Evolutionary conservation across 2,113 vertebrate species (phyloP).

Genomic region (Pholis gunnellus): DNA sequence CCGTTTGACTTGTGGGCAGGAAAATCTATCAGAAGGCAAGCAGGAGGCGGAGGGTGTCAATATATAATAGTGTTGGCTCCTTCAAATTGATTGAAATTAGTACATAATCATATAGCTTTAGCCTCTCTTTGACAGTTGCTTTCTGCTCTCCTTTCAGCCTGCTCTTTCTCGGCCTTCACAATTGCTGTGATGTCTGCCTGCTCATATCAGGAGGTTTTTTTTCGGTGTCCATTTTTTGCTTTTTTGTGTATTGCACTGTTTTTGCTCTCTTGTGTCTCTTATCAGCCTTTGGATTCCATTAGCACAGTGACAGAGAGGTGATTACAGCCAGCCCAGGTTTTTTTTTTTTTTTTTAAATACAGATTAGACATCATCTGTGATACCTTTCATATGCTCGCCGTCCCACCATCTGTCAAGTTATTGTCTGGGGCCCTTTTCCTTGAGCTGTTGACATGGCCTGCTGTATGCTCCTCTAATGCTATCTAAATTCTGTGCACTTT

Average conservation of each 20-base stretch:
- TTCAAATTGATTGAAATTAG: conserved; percentile 74
- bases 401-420: conserved; percentile 42
- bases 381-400: conserved; percentile 68
- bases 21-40: conserved; percentile 44
- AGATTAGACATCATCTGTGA: conserved; percentile 71
- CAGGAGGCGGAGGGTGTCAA: conserved; percentile 73
- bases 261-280: conserved; percentile 45
- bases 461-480: conserved; percentile 42
- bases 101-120: conserved; percentile 47
- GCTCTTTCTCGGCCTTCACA: conserved; percentile 25
- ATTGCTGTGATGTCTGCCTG: conserved; percentile 37
- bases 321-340: conserved; percentile 67
- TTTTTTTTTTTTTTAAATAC: conserved; percentile 45
- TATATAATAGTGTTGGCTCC: conserved; percentile 76
- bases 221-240: not conserved
- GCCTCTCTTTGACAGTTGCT: conserved; percentile 54
- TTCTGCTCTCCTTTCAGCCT: conserved; percentile 39
- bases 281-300: conserved; percentile 71
- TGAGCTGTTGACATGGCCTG: conserved; percentile 54
- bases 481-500: conserved; percentile 70
- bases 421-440: conserved; percentile 58
- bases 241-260: conserved; percentile 1
- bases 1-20: conserved; percentile 6
- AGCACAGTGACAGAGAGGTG: conserved; percentile 70
- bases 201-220: conserved; percentile 42